phyloP scores from a whole-genome alignment of 2,797 vertebrate genomes.

The Sarcoramphus papa region DNA sequence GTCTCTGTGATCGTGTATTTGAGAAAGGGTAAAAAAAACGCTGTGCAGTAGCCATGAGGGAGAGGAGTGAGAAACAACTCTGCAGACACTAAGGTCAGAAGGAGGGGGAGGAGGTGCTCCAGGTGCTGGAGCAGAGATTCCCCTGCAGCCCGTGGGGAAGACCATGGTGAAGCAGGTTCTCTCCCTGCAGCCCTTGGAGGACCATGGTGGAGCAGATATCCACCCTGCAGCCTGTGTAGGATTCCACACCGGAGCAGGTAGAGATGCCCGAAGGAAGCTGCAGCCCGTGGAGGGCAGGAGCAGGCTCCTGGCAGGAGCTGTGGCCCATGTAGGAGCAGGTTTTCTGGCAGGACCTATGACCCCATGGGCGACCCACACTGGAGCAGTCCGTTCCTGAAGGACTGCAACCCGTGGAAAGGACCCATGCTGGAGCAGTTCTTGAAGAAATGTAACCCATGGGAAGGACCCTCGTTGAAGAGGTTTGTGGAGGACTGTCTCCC shows the following conservation, averaged over 20 bases:
- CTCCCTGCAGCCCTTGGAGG: background rate
- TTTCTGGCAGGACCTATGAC: background rate
- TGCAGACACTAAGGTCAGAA: background rate
- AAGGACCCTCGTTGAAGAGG: background rate
- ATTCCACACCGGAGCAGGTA: background rate
- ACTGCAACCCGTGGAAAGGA: too few relatives aligned
- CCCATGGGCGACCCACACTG: rapidly evolving
- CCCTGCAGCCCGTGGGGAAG: background rate
- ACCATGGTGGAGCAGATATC: background rate
- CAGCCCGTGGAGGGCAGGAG: background rate
- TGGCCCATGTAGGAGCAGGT: background rate
- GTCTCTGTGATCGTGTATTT: background rate
- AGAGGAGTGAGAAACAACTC: background rate
- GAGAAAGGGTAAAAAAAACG: background rate
- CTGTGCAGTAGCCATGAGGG: background rate
- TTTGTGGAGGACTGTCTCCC: background rate
- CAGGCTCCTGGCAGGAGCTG: background rate
- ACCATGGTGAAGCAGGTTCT: background rate
- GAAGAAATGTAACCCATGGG: background rate
- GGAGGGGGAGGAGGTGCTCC: background rate
- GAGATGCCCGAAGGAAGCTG: background rate
- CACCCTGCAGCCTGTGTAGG: background rate
- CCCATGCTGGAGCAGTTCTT: background rate
- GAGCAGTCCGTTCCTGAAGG: background rate
- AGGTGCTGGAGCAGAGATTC: background rate